Evolutionary conservation across 2,113 vertebrate species (phyloP).

Genomic region (Lepus americanus): DNA sequence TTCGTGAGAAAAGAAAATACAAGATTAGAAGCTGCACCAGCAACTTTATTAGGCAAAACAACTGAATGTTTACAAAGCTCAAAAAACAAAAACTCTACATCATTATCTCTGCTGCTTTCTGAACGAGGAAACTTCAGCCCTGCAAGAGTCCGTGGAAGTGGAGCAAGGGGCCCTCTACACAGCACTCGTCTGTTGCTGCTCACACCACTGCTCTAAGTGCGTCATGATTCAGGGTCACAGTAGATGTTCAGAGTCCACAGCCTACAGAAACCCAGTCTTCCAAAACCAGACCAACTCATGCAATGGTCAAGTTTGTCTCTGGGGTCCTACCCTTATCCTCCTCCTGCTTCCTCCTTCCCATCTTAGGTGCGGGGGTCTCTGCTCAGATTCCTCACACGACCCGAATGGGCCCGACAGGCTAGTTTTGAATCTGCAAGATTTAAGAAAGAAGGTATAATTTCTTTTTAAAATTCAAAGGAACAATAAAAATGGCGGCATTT

Average conservation of each 20-base stretch:
- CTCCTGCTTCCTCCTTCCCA: background rate
- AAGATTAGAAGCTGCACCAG: background rate
- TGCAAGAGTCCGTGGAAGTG: background rate
- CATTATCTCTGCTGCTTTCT: slow-evolving; percentile 1
- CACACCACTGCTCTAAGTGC: background rate
- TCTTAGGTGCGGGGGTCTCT: background rate
- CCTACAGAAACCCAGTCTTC: background rate
- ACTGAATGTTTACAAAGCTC: background rate
- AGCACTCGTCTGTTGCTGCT: background rate
- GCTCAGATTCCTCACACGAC: background rate
- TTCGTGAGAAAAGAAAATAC: slow-evolving; percentile 27
- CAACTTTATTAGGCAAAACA: background rate
- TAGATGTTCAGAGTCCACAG: slow-evolving; percentile 7
- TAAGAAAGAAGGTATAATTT: background rate
- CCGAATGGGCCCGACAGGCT: background rate
- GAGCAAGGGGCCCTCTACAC: background rate
- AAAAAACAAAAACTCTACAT: background rate
- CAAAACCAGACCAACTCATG: background rate
- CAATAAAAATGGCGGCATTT: background rate
- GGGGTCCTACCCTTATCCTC: background rate
- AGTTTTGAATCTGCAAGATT: background rate
- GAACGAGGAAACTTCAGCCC: background rate
- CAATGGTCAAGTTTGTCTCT: background rate
- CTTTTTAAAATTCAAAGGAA: background rate
- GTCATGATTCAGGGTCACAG: background rate